These are phyloP conservation scores for Platerodrilus igneus DNA, from an alignment of 2,888 invertebrate species.

Conservation along the genomic window DNA sequence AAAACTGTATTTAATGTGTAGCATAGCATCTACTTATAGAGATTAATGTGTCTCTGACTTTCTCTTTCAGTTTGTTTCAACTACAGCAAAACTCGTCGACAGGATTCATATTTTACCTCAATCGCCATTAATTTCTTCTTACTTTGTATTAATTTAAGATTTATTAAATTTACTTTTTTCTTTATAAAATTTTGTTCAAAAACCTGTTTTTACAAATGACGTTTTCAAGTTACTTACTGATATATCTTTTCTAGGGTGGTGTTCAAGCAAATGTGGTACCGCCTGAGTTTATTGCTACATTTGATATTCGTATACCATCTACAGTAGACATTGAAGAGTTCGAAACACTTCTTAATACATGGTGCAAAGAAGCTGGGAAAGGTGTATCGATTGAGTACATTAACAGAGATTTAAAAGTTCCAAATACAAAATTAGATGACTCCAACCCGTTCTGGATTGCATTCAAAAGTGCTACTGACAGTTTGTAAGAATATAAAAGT, in stretches of 20 bases:
- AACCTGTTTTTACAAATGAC: no score
- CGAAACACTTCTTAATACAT: constrained; percentile 47
- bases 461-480: constrained; percentile 51
- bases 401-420: constrained; percentile 50
- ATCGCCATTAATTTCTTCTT: no score
- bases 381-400: constrained; percentile 53
- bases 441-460: constrained; percentile 59
- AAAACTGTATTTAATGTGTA: no score
- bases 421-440: constrained; percentile 51
- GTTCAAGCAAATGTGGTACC: constrained; percentile 79
- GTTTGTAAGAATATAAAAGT: constrained; percentile 39
- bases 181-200: no score
- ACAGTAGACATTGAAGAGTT: constrained; percentile 59
- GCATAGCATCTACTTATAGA: no score
- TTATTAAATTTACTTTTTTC: no score
- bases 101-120: no score
- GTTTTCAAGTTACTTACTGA: no score
- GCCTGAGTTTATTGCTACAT: constrained; percentile 50
- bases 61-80: no score
- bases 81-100: no score
- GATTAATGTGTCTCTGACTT: no score
- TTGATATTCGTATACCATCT: constrained; percentile 69
- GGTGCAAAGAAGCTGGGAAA: constrained; percentile 56
- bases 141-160: no score
- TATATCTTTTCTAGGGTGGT: constrained; percentile 55